Evolutionary conservation across 1,140 invertebrate species (phyloP).

Genomic region (Ectropis grisescens): DNA sequence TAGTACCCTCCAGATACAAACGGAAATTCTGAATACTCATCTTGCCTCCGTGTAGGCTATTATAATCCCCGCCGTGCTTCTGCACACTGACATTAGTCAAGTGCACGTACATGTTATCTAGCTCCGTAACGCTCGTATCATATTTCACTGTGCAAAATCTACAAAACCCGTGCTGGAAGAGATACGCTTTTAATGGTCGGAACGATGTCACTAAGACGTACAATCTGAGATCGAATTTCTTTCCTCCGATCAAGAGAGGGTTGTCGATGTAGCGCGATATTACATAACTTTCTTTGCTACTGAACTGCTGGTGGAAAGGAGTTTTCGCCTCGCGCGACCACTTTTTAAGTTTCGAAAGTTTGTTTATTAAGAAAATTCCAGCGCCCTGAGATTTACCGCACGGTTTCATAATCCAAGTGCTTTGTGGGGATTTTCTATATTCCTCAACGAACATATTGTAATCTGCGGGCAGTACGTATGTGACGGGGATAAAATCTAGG

Average conservation of each 20-base stretch:
- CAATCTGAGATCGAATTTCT: conserved; percentile 88
- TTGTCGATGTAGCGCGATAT: conserved; percentile 92
- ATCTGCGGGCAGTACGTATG: conserved; percentile 93
- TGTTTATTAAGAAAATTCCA: conserved; percentile 90
- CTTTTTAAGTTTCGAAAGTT: conserved; percentile 87
- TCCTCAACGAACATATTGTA: conserved; percentile 98
- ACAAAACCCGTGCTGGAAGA: conserved; percentile 86
- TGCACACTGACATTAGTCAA: conserved; percentile 91
- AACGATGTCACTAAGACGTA: conserved; percentile 90
- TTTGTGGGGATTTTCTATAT: conserved; percentile 90
- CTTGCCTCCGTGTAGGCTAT: conserved; percentile 94
- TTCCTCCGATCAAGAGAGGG: conserved; percentile 87
- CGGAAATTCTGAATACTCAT: conserved; percentile 92
- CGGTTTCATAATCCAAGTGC: conserved; percentile 86
- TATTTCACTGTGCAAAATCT: conserved; percentile 88
- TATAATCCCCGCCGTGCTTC: conserved; percentile 92
- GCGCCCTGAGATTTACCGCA: conserved; percentile 90
- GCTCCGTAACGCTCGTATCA: conserved; percentile 80
- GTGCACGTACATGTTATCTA: conserved; percentile 90
- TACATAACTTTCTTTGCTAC: conserved; percentile 87
- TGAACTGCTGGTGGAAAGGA: conserved; percentile 80
- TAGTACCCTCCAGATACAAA: conserved; percentile 90
- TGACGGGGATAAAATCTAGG: conserved; percentile 92
- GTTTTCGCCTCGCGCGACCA: conserved; percentile 86
- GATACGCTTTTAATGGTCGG: conserved; percentile 83